Percentiles rank a stretch among this genome's conserved stretches.
phyloP scores from a whole-genome alignment of 2,888 invertebrate genomes.

The Lochmaea crataegi region DNA sequence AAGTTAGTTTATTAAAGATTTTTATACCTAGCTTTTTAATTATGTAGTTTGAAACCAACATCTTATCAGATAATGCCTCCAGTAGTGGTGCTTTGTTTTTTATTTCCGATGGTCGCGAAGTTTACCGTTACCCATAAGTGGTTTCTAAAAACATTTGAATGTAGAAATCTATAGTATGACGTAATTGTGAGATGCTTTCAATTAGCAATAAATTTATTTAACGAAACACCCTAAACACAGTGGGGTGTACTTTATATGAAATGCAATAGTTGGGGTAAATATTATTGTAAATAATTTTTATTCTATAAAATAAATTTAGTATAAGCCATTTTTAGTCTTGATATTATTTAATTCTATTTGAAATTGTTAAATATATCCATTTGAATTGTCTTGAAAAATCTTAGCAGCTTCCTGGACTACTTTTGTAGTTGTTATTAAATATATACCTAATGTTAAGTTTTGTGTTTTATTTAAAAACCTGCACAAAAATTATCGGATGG shows the following conservation, averaged over 20 bases:
- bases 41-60: too few species aligned
- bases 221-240: background rate
- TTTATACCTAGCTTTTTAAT: too few species aligned
- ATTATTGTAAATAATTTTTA: conserved; percentile 14
- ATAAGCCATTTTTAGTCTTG: background rate
- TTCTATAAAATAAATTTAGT: background rate
- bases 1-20: too few species aligned
- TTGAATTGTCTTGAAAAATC: conserved; percentile 17
- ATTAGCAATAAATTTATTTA: conserved; percentile 12
- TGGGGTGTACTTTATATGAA: too few species aligned
- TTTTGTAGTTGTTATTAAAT: conserved; percentile 36
- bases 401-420: conserved; percentile 37
- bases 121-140: too few species aligned
- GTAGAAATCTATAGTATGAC: too few species aligned
- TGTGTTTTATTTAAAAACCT: conserved; percentile 10
- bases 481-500: background rate
- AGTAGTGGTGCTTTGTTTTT: too few species aligned
- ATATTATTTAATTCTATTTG: background rate
- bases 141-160: too few species aligned
- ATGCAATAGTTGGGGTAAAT: too few species aligned
- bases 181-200: background rate
- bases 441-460: conserved; percentile 29
- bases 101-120: too few species aligned
- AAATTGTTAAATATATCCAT: conserved; percentile 17
- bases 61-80: too few species aligned